Evolutionary conservation across 1,140 invertebrate genomes (phyloP), one percentile per base, ranked within the genome.

Genomic region (Pachyrhynchus sulphureomaculatus): DNA sequence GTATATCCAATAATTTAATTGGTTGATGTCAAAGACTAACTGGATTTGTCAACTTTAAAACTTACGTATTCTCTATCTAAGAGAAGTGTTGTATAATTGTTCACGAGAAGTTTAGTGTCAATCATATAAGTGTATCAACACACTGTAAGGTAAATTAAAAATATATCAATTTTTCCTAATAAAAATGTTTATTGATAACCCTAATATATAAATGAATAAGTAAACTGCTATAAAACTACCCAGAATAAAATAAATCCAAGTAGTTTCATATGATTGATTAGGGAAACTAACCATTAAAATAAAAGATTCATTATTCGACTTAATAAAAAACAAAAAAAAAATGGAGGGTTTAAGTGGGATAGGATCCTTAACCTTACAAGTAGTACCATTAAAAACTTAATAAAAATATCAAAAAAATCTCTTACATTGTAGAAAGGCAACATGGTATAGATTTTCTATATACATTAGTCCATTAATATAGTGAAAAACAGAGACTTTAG

Each of bases 161-260:
- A 42, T 15, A 42, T 18, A 20, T 18, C 4, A 4, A 42, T 21
- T 20, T 42, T 42, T 69, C 55, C 65, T 67, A 69, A 69, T 69
- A 69, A 69, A 62, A 55, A 51, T 68, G 53, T 67, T 67, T 69
- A 68, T 69, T 68, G 57, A 65, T 67, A 67, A 69, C 60, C 59
- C 65, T 69, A 67, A 49, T 67, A 64, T 63, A 69, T 67, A 69
- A 69, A 60, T 66, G 62, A 68, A 67, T 62, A 61, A 69, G 65
- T 69, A 65, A 57, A 59, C 37, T 63, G 52, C 60, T 26, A 37
- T 45, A 42, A 45, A 57, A 58, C 32, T 58, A 48, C 18, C 54
- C 42, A 24, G 54, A 58, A 58, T 56, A 39, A 54, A 48, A 52
- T 32, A 47, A 55, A 44, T 45, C 32, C 37, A 32, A 49, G 20